Conservation (phyloP, 2,888 invertebrate species). For the Drosophila pseudotalamancana region DNA sequence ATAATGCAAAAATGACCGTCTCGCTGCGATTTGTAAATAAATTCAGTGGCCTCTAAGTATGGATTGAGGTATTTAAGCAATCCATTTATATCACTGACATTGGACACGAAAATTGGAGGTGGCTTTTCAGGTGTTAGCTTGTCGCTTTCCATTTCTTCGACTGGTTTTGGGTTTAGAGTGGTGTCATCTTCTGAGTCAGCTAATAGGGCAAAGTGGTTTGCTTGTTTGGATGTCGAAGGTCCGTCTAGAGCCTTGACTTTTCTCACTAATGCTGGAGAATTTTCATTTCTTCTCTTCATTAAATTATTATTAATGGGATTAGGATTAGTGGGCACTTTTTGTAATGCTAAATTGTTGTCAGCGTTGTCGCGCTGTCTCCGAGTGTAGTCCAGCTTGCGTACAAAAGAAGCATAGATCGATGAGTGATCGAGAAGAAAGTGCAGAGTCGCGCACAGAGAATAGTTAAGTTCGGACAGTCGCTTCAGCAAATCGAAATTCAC, state of each 20-base stretch:
- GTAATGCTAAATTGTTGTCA: not conserved
- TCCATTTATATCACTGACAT: not conserved
- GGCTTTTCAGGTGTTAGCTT: not conserved
- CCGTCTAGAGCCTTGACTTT: too few relatives aligned
- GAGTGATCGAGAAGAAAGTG: too few relatives aligned
- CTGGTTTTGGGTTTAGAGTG: not conserved
- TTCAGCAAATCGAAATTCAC: too few relatives aligned
- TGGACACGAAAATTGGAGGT: not conserved
- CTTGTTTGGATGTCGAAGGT: not conserved
- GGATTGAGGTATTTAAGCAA: not conserved
- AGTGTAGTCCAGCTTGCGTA: too few relatives aligned
- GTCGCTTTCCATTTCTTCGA: not conserved
- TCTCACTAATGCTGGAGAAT: not conserved
- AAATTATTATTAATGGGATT: not conserved
- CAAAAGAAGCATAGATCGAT: too few relatives aligned
- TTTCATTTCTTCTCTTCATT: not conserved
- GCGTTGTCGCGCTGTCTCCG: too few relatives aligned
- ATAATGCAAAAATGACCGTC: conserved; percentile 7
- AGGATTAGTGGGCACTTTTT: not conserved
- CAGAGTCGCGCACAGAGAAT: too few relatives aligned
- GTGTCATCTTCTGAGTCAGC: not conserved
- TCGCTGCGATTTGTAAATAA: not conserved
- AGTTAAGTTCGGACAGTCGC: too few relatives aligned
- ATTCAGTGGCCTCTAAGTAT: not conserved
- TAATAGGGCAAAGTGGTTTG: not conserved